These are phyloP conservation scores for Dermochelys coriacea DNA, from an alignment of 2,797 vertebrate genomes.

Conservation along the genomic window DNA sequence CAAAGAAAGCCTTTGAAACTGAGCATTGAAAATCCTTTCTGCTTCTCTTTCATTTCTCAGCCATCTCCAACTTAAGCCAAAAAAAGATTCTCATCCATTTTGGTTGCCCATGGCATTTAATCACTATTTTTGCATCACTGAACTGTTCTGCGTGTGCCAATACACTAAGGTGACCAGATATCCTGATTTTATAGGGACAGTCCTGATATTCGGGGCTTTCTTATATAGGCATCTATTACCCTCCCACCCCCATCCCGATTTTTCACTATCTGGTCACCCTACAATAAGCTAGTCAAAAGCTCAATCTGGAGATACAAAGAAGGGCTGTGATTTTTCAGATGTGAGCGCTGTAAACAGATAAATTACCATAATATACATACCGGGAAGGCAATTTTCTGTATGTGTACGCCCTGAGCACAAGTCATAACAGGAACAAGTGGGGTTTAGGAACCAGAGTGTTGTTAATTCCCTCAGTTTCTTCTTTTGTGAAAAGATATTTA, in stretches of 20 bases:
- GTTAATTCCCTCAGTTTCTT: background rate
- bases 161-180: background rate
- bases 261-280: no score
- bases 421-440: background rate
- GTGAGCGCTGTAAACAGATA: background rate
- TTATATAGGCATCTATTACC: no score
- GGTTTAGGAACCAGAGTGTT: background rate
- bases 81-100: background rate
- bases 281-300: background rate
- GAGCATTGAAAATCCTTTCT: background rate
- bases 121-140: background rate
- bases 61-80: background rate
- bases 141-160: background rate
- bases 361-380: background rate
- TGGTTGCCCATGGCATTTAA: background rate
- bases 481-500: background rate
- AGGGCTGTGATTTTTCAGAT: background rate
- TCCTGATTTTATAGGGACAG: no score
- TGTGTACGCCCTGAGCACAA: background rate
- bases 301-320: background rate
- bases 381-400: accelerated
- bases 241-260: no score
- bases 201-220: no score
- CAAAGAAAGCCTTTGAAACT: no score
- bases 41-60: background rate